These are phyloP conservation scores for Zeuzera pyrina DNA, from an alignment of 2,888 invertebrate genomes.

Conservation along the genomic window DNA sequence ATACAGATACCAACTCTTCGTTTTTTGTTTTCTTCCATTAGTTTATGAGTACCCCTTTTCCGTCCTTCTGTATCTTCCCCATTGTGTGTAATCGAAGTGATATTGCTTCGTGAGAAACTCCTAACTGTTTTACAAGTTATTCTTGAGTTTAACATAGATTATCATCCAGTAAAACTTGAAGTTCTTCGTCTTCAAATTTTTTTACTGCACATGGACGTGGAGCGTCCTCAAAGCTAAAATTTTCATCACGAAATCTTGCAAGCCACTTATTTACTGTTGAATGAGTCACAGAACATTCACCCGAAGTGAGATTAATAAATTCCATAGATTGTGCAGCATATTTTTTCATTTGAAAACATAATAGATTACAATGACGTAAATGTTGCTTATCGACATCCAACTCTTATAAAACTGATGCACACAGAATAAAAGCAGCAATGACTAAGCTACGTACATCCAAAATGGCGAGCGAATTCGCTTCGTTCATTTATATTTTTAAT, in stretches of 20 bases:
- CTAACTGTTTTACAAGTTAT: too few species aligned
- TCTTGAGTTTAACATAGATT: too few species aligned
- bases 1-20: neutral
- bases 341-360: neutral
- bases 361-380: neutral
- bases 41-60: neutral
- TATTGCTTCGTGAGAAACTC: neutral
- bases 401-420: slow-evolving; percentile 1
- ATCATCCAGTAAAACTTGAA: slow-evolving; percentile 1
- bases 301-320: neutral
- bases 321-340: neutral
- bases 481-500: slow-evolving; percentile 1
- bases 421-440: neutral
- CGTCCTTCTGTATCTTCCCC: neutral
- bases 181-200: slow-evolving; percentile 1
- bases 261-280: neutral
- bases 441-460: neutral
- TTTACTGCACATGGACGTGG: neutral
- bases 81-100: neutral
- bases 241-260: slow-evolving; percentile 1
- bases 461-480: slow-evolving; percentile 1
- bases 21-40: neutral
- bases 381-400: slow-evolving; percentile 1
- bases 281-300: neutral
- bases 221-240: neutral